Evolutionary conservation across 2,113 vertebrate genomes (phyloP).

Genomic region (Heliornis fulica): DNA sequence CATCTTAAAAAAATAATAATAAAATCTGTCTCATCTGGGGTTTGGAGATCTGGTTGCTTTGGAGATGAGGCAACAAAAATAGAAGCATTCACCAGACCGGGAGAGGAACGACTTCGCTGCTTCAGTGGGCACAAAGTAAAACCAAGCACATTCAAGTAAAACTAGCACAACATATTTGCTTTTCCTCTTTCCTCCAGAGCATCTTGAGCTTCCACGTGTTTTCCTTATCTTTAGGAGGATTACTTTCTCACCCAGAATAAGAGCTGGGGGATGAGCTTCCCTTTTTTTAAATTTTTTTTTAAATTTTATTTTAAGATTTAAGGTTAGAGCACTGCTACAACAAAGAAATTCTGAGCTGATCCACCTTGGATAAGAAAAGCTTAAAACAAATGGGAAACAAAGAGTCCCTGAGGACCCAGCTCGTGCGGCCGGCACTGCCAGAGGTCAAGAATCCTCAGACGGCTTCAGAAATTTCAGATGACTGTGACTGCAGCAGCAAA

Average conservation of each 20-base stretch:
- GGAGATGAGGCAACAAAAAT: background rate
- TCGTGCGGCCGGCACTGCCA: background rate
- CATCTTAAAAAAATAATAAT: background rate
- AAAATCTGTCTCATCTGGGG: fast-evolving
- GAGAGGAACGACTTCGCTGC: background rate
- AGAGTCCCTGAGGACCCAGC: background rate
- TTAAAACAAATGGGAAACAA: background rate
- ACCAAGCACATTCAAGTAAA: background rate
- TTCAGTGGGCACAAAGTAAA: background rate
- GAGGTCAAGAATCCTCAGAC: background rate
- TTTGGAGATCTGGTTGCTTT: background rate
- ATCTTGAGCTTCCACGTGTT: background rate
- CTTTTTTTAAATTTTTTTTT: background rate
- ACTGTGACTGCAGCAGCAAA: background rate
- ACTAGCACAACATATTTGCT: background rate
- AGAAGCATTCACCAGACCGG: background rate
- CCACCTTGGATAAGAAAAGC: background rate
- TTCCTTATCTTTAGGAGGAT: background rate
- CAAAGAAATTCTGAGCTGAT: background rate
- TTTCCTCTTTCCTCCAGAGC: background rate
- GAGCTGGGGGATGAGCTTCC: background rate
- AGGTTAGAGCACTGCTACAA: background rate
- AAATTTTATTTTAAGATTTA: background rate
- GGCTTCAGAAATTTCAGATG: background rate
- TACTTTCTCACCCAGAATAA: background rate